phyloP scores from a whole-genome alignment of 2,113 vertebrate genomes.

The Origma solitaria region DNA sequence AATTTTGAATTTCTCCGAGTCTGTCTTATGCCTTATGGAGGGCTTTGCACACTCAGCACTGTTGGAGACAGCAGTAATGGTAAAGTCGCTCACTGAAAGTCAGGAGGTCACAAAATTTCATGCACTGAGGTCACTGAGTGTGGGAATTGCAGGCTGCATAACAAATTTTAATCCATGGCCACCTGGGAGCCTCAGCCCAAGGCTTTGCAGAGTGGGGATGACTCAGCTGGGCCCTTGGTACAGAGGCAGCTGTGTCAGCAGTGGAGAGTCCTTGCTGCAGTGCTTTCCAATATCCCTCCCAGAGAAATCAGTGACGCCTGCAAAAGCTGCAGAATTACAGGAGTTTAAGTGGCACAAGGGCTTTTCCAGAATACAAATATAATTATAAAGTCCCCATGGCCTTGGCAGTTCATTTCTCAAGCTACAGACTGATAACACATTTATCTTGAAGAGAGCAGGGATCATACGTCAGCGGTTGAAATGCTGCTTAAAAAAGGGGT shows the following conservation, averaged over 20 bases:
- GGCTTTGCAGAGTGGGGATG: not conserved
- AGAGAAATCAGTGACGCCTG: not conserved
- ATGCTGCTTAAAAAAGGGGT: not conserved
- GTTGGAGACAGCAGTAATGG: not conserved
- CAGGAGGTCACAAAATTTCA: not conserved
- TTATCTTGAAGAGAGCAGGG: not conserved
- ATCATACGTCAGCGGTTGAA: not conserved
- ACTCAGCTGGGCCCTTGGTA: not conserved
- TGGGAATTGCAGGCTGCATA: not conserved
- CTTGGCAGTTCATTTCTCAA: not conserved
- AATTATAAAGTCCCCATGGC: not conserved
- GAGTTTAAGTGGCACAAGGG: not conserved
- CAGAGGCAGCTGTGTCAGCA: not conserved
- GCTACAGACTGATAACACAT: not conserved
- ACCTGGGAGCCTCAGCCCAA: not conserved
- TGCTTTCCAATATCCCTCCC: not conserved
- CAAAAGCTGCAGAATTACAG: not conserved
- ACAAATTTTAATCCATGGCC: not conserved
- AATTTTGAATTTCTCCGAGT: not conserved
- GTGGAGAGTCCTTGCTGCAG: not conserved
- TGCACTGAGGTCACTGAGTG: not conserved
- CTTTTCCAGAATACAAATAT: not conserved
- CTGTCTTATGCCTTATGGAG: fast-evolving
- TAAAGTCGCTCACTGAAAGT: not conserved
- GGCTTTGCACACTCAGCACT: not conserved